These are phyloP conservation scores for Porites lutea DNA, from an alignment of 64 coral and sea anemone genomes.

Conservation along the genomic window DNA sequence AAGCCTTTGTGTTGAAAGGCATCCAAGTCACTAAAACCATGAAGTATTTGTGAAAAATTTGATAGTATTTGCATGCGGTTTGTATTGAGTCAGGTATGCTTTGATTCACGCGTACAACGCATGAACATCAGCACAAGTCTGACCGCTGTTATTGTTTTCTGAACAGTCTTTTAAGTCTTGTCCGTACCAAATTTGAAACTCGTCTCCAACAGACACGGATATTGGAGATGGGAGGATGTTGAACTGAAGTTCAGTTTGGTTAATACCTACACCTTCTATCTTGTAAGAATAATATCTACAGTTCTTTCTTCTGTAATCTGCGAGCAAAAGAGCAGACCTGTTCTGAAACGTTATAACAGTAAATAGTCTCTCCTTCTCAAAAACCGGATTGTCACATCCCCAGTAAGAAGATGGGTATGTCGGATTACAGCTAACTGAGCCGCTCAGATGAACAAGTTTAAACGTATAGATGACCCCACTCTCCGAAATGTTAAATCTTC, in stretches of 20 bases:
- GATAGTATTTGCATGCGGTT: no score
- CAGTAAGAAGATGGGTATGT: not conserved
- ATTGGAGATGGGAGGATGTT: not conserved
- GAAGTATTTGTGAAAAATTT: no score
- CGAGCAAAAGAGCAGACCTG: not conserved
- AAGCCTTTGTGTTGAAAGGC: no score
- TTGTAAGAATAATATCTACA: not conserved
- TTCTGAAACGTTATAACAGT: not conserved
- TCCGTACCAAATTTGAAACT: conserved; percentile 2
- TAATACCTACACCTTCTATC: not conserved
- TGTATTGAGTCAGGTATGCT: no score
- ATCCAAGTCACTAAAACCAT: no score
- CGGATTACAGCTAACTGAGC: not conserved
- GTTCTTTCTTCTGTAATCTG: not conserved
- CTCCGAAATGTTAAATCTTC: not conserved
- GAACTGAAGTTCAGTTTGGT: not conserved
- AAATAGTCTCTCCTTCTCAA: not conserved
- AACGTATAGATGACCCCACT: conserved; percentile 10
- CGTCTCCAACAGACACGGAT: not conserved
- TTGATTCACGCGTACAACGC: conserved; percentile 27
- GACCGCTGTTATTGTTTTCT: conserved; percentile 5
- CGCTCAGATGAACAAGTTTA: conserved; percentile 18
- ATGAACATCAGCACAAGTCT: conserved; percentile 23
- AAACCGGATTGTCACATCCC: not conserved
- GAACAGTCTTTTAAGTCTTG: not conserved